Evolutionary conservation across 2,797 vertebrate species (phyloP).

Genomic region (Scyliorhinus canicula): DNA sequence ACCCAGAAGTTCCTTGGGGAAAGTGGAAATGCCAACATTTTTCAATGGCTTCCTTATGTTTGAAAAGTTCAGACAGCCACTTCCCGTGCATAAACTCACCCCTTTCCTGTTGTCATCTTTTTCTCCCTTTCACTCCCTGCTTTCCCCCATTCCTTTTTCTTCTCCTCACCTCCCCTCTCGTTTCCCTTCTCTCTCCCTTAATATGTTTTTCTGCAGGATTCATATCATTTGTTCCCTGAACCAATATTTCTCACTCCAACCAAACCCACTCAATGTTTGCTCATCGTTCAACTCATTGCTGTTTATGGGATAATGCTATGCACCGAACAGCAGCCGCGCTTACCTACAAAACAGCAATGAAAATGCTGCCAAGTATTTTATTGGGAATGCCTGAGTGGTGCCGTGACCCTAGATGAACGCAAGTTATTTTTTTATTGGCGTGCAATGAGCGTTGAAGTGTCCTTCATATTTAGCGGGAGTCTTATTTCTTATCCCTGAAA

Average conservation of each 20-base stretch:
- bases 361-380: background rate
- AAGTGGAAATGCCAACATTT: background rate
- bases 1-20: too few relatives aligned
- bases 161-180: background rate
- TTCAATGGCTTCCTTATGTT: background rate
- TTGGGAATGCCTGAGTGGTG: background rate
- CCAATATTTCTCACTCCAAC: background rate
- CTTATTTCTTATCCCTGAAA: background rate
- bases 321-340: background rate
- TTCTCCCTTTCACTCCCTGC: background rate
- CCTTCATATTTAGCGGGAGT: too few relatives aligned
- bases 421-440: background rate
- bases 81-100: background rate
- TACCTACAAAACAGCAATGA: background rate
- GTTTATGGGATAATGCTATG: background rate
- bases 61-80: background rate
- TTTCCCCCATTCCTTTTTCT: background rate
- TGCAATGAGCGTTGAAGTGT: background rate
- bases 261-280: background rate
- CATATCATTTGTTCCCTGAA: background rate
- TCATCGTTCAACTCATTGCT: background rate
- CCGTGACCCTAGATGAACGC: background rate
- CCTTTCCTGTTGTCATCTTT: too few relatives aligned
- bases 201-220: background rate
- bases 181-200: background rate